Evolutionary conservation across 2,888 invertebrate genomes (phyloP), one percentile per base, ranked within the genome.

Genomic region (Drosophila longiperda): DNA sequence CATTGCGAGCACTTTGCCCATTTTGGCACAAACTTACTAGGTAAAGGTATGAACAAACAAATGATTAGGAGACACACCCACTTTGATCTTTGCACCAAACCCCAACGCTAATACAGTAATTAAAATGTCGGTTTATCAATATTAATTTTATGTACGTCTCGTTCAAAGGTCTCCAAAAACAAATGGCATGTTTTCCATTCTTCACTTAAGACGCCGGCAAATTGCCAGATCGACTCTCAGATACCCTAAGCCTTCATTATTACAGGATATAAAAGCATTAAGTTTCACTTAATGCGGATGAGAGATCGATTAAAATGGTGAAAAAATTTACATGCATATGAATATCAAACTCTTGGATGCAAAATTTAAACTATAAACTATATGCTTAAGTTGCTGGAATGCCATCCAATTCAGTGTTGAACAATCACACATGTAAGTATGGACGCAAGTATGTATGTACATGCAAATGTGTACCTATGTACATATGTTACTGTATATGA

Each of bases 41-140:
- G 36, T 54, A 52, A 59, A 63, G 53, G 53, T 66, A 48, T 29
- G 26, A 11, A n/a, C 7, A 45, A 12, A 36, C n/a, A 32, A 11
- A 23, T 49, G 62, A 54, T 17, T 23, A 45, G 40, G 15, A 33
- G 80, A 83, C 84, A 83, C 83, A 83, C 87, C 84, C 87, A 82
- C 84, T 55, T 82, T 78, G 84, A 33, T 62, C 83, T 87, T 83
- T 83, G 87, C 54, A 70, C 73, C 67, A 36, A 20, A 33, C 50
- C 45, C 61, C 42, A 55, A 45, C 57, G 53, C 55, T 63, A 54
- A 69, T 15, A 70, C 29, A 52, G 60, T 59, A 78, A 76, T 72
- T 72, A 80, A 61, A 29, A 67, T 54, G 64, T 33, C 23, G 20
- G 49, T 71, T 80, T 87, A 83, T 83, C 83, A 55, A 23, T 34